Conservation (phyloP, 2,113 vertebrate genomes). For the Halcyon senegalensis region DNA sequence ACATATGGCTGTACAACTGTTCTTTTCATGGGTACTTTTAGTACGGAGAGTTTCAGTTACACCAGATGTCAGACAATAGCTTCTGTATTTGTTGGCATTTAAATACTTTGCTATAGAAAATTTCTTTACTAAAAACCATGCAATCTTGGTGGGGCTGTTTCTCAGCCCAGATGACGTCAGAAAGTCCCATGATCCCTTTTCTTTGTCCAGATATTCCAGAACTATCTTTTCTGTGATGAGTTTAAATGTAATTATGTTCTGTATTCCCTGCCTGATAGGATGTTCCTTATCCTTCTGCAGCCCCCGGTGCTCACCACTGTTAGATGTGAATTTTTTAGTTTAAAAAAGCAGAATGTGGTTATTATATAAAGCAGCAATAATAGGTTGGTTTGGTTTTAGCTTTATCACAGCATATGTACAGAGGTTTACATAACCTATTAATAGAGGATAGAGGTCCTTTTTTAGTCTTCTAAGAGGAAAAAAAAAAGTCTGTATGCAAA, state of each 20-base stretch:
- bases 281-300: not conserved
- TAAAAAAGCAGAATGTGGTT: not conserved
- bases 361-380: not conserved
- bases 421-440: not conserved
- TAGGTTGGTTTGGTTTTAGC: not conserved
- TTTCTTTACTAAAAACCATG: not conserved
- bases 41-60: not conserved
- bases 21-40: not conserved
- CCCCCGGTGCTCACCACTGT: not conserved
- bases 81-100: not conserved
- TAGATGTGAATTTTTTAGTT: not conserved
- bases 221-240: too few species aligned
- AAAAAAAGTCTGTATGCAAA: not conserved
- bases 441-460: not conserved
- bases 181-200: not conserved
- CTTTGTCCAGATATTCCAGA: not conserved
- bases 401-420: not conserved
- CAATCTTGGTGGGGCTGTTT: accelerated
- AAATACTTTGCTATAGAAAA: not conserved
- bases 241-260: not conserved
- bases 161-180: not conserved
- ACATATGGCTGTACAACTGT: not conserved
- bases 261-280: not conserved
- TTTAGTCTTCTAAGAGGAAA: not conserved
- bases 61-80: not conserved